Evolutionary conservation across 2,888 invertebrate species (phyloP).

Genomic region (Nyleta sp.): DNA sequence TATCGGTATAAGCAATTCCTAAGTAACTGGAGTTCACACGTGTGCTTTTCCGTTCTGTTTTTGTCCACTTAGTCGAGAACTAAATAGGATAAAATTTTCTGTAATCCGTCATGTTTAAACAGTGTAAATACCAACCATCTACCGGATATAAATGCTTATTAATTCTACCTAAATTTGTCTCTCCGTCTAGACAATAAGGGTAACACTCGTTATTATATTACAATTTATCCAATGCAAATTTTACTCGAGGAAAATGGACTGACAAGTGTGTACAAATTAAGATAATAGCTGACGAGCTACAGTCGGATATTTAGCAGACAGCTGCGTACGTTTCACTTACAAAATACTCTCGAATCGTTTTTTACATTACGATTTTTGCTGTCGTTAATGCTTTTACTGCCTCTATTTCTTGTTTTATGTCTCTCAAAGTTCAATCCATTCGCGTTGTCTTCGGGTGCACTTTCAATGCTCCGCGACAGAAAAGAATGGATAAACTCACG

Average conservation of each 20-base stretch:
- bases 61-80: too few relatives aligned
- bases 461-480: constrained; percentile 22
- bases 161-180: too few relatives aligned
- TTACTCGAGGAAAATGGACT: background rate
- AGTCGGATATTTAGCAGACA: constrained; percentile 21
- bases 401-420: constrained; percentile 59
- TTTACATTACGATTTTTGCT: constrained; percentile 64
- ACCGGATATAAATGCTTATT: too few relatives aligned
- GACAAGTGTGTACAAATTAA: background rate
- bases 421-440: constrained; percentile 63
- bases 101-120: too few relatives aligned
- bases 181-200: too few relatives aligned
- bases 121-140: too few relatives aligned
- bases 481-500: constrained; percentile 17
- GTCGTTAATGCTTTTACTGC: constrained; percentile 68
- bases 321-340: constrained; percentile 20
- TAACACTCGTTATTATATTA: too few relatives aligned
- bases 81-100: too few relatives aligned
- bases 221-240: too few relatives aligned
- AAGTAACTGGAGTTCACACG: too few relatives aligned
- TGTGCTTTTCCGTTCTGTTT: too few relatives aligned
- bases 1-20: too few relatives aligned
- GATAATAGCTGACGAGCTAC: background rate
- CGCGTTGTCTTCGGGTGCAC: constrained; percentile 32
- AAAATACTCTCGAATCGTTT: constrained; percentile 57